A percentile compares a stretch with the other conserved stretches of the same genome.
phyloP scores from a whole-genome alignment of 2,888 invertebrate species.

The Schrankia costaestrigalis region DNA sequence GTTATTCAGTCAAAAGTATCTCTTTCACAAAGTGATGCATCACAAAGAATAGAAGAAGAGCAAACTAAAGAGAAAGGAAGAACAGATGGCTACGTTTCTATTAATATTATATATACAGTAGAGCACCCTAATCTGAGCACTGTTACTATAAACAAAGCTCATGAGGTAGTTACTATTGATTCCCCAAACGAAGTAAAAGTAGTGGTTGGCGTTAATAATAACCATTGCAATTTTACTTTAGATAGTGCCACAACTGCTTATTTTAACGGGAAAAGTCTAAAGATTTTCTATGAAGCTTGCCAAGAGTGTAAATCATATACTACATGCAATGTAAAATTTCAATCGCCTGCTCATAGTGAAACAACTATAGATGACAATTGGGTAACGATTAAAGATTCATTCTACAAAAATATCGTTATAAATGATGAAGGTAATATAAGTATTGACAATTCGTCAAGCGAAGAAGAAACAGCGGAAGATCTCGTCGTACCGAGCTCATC shows the following conservation, averaged over 20 bases:
- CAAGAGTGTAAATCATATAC: slow-evolving; percentile 51
- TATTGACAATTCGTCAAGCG: slow-evolving; percentile 34
- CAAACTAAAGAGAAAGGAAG: slow-evolving; percentile 31
- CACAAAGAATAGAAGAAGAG: slow-evolving; percentile 42
- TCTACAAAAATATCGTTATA: slow-evolving; percentile 51
- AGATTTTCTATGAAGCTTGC: slow-evolving; percentile 57
- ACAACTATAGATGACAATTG: slow-evolving; percentile 45
- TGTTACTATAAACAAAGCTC: slow-evolving; percentile 63
- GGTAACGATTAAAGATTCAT: slow-evolving; percentile 66
- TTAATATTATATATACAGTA: slow-evolving; percentile 53
- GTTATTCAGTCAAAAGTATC: slow-evolving; percentile 41
- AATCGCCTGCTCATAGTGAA: slow-evolving; percentile 33
- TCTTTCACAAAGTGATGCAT: slow-evolving; percentile 38
- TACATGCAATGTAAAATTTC: slow-evolving; percentile 52
- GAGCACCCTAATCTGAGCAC: slow-evolving; percentile 79
- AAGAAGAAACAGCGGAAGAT: slow-evolving; percentile 29
- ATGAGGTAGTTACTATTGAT: slow-evolving; percentile 48
- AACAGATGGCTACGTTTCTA: slow-evolving; percentile 61
- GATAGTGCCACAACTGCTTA: slow-evolving; percentile 52
- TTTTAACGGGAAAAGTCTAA: slow-evolving; percentile 56
- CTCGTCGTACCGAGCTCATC: no score
- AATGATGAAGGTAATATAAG: slow-evolving; percentile 61
- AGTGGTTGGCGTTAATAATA: slow-evolving; percentile 41
- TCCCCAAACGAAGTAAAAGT: slow-evolving; percentile 60
- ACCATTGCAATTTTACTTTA: slow-evolving; percentile 53